A percentile compares a stretch with the other conserved stretches of the same genome.
phyloP scores from a whole-genome alignment of 2,797 vertebrate species.

The Melanotaenia pygmaea region DNA sequence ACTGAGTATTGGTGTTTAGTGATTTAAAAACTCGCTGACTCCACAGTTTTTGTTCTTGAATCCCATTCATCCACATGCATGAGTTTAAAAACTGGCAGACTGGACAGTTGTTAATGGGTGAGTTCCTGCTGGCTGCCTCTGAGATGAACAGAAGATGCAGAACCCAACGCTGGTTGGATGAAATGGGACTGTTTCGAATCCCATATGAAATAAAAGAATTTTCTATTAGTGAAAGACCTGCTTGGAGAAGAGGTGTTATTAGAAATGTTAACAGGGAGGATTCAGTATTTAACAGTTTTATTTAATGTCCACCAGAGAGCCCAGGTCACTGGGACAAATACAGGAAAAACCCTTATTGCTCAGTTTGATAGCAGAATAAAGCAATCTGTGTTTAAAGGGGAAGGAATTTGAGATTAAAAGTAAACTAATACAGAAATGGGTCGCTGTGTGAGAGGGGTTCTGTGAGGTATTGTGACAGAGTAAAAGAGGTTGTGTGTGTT shows the following conservation, averaged over 20 bases:
- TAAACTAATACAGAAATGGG: slow-evolving; percentile 31
- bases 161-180: neutral
- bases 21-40: slow-evolving; percentile 27
- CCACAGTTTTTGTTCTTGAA: slow-evolving; percentile 32
- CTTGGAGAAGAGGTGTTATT: neutral
- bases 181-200: neutral
- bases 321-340: slow-evolving; percentile 34
- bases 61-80: slow-evolving; percentile 44
- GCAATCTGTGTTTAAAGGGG: slow-evolving; percentile 16
- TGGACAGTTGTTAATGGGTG: slow-evolving; percentile 19
- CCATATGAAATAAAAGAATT: slow-evolving; percentile 12
- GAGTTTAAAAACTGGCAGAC: slow-evolving; percentile 43
- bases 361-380: slow-evolving; percentile 38
- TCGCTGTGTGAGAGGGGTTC: slow-evolving; percentile 27
- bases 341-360: slow-evolving; percentile 33
- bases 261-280: slow-evolving; percentile 15
- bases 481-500: slow-evolving; percentile 77
- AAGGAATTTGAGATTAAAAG: slow-evolving; percentile 19
- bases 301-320: slow-evolving; percentile 47
- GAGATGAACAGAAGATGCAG: slow-evolving; percentile 44
- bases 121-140: slow-evolving; percentile 12
- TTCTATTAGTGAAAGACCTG: neutral
- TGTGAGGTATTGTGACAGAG: slow-evolving; percentile 75
- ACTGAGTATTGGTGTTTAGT: slow-evolving; percentile 14
- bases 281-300: slow-evolving; percentile 44